phyloP scores from a whole-genome alignment of 2,888 invertebrate species.

The Dryobota labecula region DNA sequence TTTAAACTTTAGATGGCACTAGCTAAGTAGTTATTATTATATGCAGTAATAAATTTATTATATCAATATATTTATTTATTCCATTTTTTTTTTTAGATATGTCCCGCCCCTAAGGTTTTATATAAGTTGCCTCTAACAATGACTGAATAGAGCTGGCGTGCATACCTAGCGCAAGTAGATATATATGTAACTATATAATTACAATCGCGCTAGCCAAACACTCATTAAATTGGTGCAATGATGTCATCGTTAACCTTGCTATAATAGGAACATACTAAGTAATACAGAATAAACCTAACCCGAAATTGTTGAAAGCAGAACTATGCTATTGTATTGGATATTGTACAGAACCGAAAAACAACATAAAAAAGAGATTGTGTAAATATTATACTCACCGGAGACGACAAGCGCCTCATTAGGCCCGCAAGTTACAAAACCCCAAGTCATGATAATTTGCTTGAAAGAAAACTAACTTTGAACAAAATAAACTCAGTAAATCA shows the following conservation, averaged over 20 bases:
- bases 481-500: slow-evolving; percentile 72
- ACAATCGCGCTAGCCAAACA: slow-evolving; percentile 33
- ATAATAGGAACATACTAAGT: slow-evolving; percentile 1
- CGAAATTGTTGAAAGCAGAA: background rate
- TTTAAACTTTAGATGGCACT: background rate
- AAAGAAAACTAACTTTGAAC: slow-evolving; percentile 68
- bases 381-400: slow-evolving; percentile 92
- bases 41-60: background rate
- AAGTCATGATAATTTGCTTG: slow-evolving; percentile 89
- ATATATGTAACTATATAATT: slow-evolving; percentile 20
- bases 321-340: background rate
- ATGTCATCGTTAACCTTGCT: slow-evolving; percentile 45
- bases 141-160: background rate
- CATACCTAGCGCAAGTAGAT: slow-evolving; percentile 20
- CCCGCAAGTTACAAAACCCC: slow-evolving; percentile 98
- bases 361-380: slow-evolving; percentile 35
- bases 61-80: background rate
- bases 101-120: too few species aligned
- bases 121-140: background rate
- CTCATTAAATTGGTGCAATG: slow-evolving; percentile 50
- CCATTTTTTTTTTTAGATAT: background rate
- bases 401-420: slow-evolving; percentile 98
- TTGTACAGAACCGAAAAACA: slow-evolving; percentile 20
- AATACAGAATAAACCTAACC: background rate
- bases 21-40: background rate